Evolutionary conservation across 2,797 vertebrate species (phyloP).

Genomic region (Psittacula echo): DNA sequence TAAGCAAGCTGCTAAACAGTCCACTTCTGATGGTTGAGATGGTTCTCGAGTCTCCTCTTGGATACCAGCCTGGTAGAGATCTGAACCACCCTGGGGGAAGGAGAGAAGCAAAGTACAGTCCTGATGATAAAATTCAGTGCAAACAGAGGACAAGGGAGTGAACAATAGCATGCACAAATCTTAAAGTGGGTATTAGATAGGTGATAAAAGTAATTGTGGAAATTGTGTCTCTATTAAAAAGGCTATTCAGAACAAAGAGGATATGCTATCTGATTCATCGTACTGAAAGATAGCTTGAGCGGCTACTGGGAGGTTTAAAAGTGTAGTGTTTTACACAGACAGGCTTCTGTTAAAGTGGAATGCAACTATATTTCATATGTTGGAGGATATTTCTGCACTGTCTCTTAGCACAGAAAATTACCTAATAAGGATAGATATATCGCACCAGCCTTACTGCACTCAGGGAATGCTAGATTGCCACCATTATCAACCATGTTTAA

Average conservation of each 20-base stretch:
- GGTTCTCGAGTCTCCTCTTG: not conserved
- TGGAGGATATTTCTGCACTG: not conserved
- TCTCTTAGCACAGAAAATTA: conserved; percentile 44
- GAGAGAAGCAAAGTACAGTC: not conserved
- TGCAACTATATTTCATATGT: not conserved
- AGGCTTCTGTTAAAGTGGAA: not conserved
- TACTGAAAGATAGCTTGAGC: not conserved
- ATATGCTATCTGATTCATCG: not conserved
- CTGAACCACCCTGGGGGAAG: not conserved
- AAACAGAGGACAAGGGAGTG: conserved; percentile 1
- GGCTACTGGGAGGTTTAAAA: not conserved
- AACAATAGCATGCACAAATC: not conserved
- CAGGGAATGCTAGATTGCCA: not conserved
- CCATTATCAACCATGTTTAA: not conserved
- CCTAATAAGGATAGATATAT: conserved; percentile 43
- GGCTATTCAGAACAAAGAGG: not conserved
- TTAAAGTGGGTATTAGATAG: not conserved
- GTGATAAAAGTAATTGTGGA: conserved; percentile 33
- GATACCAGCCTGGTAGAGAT: not conserved
- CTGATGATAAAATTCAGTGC: not conserved
- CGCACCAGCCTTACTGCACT: not conserved
- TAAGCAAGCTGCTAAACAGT: not conserved
- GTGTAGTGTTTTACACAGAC: not conserved
- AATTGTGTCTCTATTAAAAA: not conserved
- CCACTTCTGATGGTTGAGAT: not conserved